Conservation (phyloP, 2,113 vertebrate species). For the Heterotilapia buettikoferi region DNA sequence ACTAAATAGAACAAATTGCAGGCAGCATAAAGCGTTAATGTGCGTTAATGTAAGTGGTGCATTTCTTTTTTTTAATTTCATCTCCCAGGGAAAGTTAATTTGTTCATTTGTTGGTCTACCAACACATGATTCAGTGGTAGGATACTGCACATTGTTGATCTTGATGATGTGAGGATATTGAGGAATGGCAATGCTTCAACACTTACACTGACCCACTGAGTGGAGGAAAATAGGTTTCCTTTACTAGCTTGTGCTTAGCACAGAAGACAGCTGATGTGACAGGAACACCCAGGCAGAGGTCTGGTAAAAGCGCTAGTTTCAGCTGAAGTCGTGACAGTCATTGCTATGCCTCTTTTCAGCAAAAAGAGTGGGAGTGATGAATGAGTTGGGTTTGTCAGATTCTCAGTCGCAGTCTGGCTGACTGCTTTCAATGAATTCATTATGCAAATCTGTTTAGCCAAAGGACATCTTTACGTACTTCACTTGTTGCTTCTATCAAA, state of each 20-base stretch:
- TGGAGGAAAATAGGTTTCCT: neutral
- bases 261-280: neutral
- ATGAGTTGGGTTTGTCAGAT: neutral
- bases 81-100: neutral
- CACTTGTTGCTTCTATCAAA: neutral
- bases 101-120: neutral
- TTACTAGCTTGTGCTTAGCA: neutral
- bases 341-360: neutral
- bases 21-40: neutral
- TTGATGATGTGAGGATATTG: neutral
- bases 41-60: neutral
- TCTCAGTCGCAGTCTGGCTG: neutral
- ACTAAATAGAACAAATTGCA: neutral
- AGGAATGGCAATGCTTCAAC: neutral
- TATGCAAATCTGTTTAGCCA: neutral
- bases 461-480: neutral
- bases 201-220: neutral
- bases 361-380: neutral
- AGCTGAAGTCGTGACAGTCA: neutral
- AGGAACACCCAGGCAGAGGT: neutral
- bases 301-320: neutral
- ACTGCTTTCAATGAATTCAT: neutral
- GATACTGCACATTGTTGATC: neutral
- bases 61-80: neutral
- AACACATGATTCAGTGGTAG: neutral